A percentile compares a stretch with the other conserved stretches of the same genome.
Evolutionary conservation across 2,888 invertebrate species (phyloP).

Genomic region (Lasius platythorax): DNA sequence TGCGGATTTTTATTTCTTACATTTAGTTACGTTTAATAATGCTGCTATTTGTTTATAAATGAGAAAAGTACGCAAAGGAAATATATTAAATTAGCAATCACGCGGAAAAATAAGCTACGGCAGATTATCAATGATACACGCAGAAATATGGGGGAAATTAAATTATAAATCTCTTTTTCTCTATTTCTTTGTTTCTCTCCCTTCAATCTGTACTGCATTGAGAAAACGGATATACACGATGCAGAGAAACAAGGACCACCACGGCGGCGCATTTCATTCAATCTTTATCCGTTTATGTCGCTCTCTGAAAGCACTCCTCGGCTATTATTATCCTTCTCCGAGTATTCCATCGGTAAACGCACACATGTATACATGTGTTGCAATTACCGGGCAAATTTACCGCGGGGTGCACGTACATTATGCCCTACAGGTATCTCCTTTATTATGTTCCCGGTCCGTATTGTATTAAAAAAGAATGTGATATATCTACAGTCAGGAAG

Average conservation of each 20-base stretch:
- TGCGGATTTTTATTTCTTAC: background rate
- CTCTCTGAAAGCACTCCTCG: slow-evolving; percentile 39
- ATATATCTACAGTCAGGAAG: background rate
- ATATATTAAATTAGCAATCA: slow-evolving; percentile 28
- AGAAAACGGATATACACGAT: slow-evolving; percentile 23
- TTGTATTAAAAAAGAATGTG: background rate
- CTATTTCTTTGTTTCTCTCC: background rate
- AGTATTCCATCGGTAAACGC: slow-evolving; percentile 43
- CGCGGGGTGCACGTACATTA: slow-evolving; percentile 27
- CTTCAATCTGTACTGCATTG: background rate
- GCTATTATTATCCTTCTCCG: slow-evolving; percentile 48
- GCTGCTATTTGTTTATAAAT: background rate
- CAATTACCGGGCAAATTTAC: slow-evolving; percentile 50
- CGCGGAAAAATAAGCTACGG: background rate
- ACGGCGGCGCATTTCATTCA: slow-evolving; percentile 45
- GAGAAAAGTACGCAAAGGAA: background rate
- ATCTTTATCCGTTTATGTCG: slow-evolving; percentile 53
- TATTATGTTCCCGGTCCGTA: slow-evolving; percentile 27
- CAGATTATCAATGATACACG: slow-evolving; percentile 4
- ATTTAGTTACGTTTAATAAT: background rate
- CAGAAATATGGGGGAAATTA: slow-evolving; percentile 17
- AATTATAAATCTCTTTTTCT: slow-evolving; percentile 26
- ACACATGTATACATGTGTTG: slow-evolving; percentile 29
- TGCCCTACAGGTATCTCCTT: slow-evolving; percentile 16
- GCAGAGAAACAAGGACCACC: slow-evolving; percentile 1